Evolutionary conservation across 2,797 vertebrate genomes (phyloP).

Genomic region (Muraenolepis orangiensis): DNA sequence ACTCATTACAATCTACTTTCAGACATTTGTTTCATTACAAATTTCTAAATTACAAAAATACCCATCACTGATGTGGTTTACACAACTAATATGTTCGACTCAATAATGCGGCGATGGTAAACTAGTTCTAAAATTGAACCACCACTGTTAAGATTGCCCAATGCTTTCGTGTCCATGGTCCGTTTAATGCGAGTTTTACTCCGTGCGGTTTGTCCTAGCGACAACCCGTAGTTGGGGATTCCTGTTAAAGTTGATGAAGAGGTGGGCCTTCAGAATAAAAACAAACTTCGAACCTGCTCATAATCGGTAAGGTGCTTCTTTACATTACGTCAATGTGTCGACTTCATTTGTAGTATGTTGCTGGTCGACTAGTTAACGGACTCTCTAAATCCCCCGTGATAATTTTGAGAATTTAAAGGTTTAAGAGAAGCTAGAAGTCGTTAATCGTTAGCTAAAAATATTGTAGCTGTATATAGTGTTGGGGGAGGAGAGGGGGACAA

Average conservation of each 20-base stretch:
- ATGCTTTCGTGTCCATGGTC: neutral
- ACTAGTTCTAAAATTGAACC: no score
- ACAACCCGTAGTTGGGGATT: constrained; percentile 44
- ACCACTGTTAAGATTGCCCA: no score
- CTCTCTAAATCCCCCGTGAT: neutral
- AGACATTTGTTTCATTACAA: neutral
- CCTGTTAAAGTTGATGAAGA: constrained; percentile 32
- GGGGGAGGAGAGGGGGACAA: neutral
- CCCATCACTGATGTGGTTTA: neutral
- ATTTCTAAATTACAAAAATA: neutral
- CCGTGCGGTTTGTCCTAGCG: constrained; percentile 27
- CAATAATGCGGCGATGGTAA: neutral
- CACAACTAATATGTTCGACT: neutral
- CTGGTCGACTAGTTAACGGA: neutral
- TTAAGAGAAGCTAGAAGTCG: constrained; percentile 26
- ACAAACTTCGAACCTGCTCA: neutral
- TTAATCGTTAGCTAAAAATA: constrained; percentile 57
- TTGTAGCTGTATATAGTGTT: constrained; percentile 13
- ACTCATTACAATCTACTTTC: neutral
- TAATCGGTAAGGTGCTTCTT: neutral
- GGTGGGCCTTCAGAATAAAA: constrained; percentile 16
- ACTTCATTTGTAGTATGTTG: neutral
- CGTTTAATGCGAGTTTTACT: neutral
- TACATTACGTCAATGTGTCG: neutral
- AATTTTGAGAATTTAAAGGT: neutral